phyloP scores from a whole-genome alignment of 2,797 vertebrate genomes.

The Lacerta agilis region DNA sequence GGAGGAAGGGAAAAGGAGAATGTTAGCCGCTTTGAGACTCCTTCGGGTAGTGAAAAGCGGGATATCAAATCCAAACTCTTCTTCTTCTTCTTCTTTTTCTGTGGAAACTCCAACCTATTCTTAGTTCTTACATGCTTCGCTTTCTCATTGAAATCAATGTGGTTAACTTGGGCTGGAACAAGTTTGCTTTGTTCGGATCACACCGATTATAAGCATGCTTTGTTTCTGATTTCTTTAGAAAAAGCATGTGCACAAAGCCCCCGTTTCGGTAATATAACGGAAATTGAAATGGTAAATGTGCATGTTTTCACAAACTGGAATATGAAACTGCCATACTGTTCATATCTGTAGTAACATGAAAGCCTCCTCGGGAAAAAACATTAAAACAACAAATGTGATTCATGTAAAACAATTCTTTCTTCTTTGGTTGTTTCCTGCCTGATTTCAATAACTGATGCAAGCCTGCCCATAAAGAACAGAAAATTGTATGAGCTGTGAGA shows the following conservation, averaged over 20 bases:
- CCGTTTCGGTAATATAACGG: background rate
- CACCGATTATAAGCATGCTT: slow-evolving; percentile 47
- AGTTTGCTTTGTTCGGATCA: too few relatives aligned
- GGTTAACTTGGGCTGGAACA: background rate
- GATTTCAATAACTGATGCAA: slow-evolving; percentile 7
- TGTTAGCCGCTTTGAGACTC: too few relatives aligned
- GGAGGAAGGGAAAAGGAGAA: too few relatives aligned
- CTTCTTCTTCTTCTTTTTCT: too few relatives aligned
- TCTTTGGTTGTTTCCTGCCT: slow-evolving; percentile 24
- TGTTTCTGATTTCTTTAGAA: slow-evolving; percentile 45
- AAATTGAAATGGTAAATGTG: background rate
- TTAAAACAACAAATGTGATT: slow-evolving; percentile 16
- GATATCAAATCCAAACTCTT: too few relatives aligned
- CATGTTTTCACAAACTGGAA: background rate
- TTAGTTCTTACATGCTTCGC: background rate
- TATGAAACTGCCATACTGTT: background rate
- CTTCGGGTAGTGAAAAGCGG: too few relatives aligned
- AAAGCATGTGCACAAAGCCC: background rate
- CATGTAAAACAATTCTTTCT: slow-evolving; percentile 37
- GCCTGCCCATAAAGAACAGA: background rate
- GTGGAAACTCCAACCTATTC: background rate
- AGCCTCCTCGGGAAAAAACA: slow-evolving; percentile 16
- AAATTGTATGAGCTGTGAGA: background rate
- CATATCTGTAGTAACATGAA: slow-evolving; percentile 58
- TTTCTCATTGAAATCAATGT: background rate